Evolutionary conservation across 2,888 invertebrate genomes (phyloP).

Genomic region (Cantharis rustica): DNA sequence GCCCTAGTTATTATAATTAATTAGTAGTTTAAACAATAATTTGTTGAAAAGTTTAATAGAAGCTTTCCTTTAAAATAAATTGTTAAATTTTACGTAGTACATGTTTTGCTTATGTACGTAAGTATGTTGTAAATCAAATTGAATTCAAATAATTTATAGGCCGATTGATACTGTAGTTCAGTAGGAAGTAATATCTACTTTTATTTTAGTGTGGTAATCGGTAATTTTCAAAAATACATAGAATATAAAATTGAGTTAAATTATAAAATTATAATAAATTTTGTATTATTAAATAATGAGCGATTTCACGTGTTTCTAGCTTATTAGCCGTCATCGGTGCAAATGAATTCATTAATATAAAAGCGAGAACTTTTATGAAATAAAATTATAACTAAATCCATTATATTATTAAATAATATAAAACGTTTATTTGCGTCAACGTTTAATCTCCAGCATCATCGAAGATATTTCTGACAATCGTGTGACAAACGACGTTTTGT

Average conservation of each 20-base stretch:
- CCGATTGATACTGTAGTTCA: background rate
- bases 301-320: no score
- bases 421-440: background rate
- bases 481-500: constrained; percentile 20
- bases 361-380: no score
- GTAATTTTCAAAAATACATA: background rate
- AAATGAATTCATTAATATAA: no score
- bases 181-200: background rate
- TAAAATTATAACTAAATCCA: no score
- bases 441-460: background rate
- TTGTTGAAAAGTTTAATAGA: background rate
- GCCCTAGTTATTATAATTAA: background rate
- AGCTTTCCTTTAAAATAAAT: background rate
- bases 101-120: background rate
- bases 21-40: background rate
- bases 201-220: no score
- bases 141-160: background rate
- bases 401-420: background rate
- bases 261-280: no score
- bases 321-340: no score
- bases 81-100: background rate
- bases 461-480: constrained; percentile 9
- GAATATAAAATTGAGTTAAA: background rate
- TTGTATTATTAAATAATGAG: background rate
- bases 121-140: background rate